Base-by-base conservation (phyloP, 2,797 vertebrate species). In the Thamnophis elegans region DNA sequence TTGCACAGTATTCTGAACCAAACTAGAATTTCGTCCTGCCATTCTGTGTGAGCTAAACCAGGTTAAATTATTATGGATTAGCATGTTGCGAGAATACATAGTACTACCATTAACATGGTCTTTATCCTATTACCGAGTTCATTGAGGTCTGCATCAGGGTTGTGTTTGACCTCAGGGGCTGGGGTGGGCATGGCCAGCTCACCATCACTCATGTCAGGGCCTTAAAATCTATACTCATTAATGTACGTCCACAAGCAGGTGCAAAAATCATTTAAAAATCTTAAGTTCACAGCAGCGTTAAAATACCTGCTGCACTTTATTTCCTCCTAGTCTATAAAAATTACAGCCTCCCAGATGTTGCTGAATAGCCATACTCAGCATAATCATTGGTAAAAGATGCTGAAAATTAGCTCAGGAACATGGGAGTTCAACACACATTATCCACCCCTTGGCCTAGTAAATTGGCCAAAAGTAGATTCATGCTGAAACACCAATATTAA, bases 221-320 rank as follows among this genome's bases (percentile, higher is more conserved):
- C 65, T 42, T 68, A 82, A 62, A 9, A 62, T 55, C 22, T 54
- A 54, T 2, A 12, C 26, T 68, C 36, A 42, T 47, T 60, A 32
- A 16, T 73, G 82, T 14, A 16, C 9, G 12, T 73, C 53, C 58
- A 93, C 14, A 26, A 85, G 55, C 32, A 93, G 42, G 65, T 85
- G 58, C 86, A 91, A 93, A 62, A 85, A 60, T 2, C 8, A 22
- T 90, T 87, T 25, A 2, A 82, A 82, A 82, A 47, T 54, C 88
- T 73, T 82, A 16, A 18, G 7, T 85, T 6, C 47, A 59, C 47
- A 93, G 65, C 92, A 93, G 89, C 89, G 62, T 93, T 62, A n/a
- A 1, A 58, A 68, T 28, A 56, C 16, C 6, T 4, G 6, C 36
- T 47, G 28, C 1, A 53, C 42, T 73, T n/a, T 25, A 2, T 54